Base-by-base conservation (phyloP, 2,113 vertebrate species). In the Sakesphorus luctuosus region DNA sequence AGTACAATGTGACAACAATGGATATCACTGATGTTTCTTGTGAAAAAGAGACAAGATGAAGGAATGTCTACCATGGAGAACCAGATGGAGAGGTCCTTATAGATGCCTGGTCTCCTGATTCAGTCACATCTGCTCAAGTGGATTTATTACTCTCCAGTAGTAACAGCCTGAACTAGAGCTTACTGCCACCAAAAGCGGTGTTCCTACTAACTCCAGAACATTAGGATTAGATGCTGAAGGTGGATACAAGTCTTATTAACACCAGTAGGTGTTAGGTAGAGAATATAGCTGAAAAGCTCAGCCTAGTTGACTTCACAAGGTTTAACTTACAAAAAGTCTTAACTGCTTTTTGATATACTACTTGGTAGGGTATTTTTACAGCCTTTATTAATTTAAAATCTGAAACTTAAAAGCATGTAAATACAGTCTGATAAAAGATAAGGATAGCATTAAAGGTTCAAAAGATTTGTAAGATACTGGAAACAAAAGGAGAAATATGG, bases 51-150 rank as follows among this genome's bases (percentile, higher is more conserved):
- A 90, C 84, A 82, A 88, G 56, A 76, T 92, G 65, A 95, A 89
- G 92, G 76, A 81, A 82, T 90, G 72, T 94, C 94, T 94, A 80
- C 86, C n/a, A 50, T 92, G 79, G 69, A 93, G 77, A 94, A 87
- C 71, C 89, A 97, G 85, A 97, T 96, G 94, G 95, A 82, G 66
- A 92, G 68, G 72, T 92, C 88, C 72, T 97, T 94, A 82, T 38
- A 92, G 61, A 78, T 91, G 46, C 50, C 61, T 89, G 77, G 87
- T 91, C 74, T 93, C 77, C 69, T 84, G 74, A 68, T 89, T 90
- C 63, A 89, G 75, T 90, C 82, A 76, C 94, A 96, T 97, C 90
- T 97, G 94, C 79, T 93, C 0, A 1, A 3, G 35, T 29, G 61
- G 68, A 94, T 95, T 96, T 93, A 95, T 96, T 92, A 13, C 72